Base-by-base conservation (phyloP, 2,797 vertebrate genomes). In the Pseudomugil gertrudae region DNA sequence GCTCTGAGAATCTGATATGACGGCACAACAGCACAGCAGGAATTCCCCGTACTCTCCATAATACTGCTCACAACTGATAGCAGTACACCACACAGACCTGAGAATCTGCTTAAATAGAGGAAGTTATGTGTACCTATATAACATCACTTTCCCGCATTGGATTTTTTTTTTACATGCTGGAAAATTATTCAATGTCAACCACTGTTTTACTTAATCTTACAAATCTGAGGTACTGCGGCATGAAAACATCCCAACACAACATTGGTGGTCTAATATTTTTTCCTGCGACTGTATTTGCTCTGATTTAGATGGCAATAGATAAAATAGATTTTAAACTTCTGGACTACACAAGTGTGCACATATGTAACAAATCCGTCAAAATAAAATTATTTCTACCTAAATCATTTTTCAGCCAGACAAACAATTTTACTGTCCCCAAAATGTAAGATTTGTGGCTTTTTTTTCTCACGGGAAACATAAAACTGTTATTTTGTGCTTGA, bases 31-130 rank as follows among this genome's bases (percentile, higher is more conserved):
- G 23, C 2, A 17, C 30, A 52, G 60, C 67, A 71, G 87, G 74
- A 85, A 87, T 72, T 17, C 70, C 79, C 86, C 68, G 3, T 3
- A 71, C 57, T 83, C 45, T 61, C 75, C 77, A 40, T 61, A 56
- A 1, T 48, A 24, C 26, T 43, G 33, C 6, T 8, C 23, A 2
- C n/a, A 60, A 35, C 66, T 19, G 29, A 61, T 30, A 4, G 3
- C 9, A 2, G 24, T 1, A 19, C 57, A 57, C 21, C 10, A 3
- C n/a, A 52, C 14, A 15, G 50, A 52, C 11, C 23, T n/a, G 29
- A 6, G 6, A 29, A 29, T 51, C 21, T 48, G 47, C 4, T 50
- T 50, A 26, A 26, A 19, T 19, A 8, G 1, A 21, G 43, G 43
- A 45, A 21, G 19, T 21, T 10, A 45, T 21, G n/a, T 21, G n/a